Base-by-base conservation (phyloP, 2,797 vertebrate genomes). In the Etheostoma perlongum region DNA sequence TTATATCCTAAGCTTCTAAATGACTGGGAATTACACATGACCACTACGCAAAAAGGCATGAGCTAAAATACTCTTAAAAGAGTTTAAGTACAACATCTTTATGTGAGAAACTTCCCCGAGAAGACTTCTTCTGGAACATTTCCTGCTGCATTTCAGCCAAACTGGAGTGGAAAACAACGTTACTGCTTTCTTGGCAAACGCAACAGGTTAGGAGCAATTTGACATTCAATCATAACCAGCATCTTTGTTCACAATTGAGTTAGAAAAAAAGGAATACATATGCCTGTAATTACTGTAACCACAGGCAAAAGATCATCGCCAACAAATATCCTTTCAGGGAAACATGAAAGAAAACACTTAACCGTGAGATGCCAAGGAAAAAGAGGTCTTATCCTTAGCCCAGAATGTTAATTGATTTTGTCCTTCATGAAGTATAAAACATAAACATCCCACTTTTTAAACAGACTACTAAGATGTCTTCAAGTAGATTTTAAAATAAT, bases 171-270 rank as follows among this genome's bases (percentile, higher is more conserved):
- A 85, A 93, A 91, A 89, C 83, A 89, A 77, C 84, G 79, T 92
- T 80, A 90, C 86, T 83, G 64, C 90, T 91, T 91, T 91, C 90
- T 92, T 94, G 93, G 93, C 93, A 92, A 91, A 88, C 16, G 33
- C 47, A 21, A 78, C 89, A 85, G 82, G 90, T 94, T 93, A 89
- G 89, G 71, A 91, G 85, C 82, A 61, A 90, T 88, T 83, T 87
- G 92, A 94, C 88, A 92, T 91, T 92, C 90, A 93, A 93, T 95
- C 91, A 87, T 82, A 87, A 88, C 76, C 87, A 81, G 79, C 89
- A 92, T 93, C 90, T 88, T 88, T 85, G 81, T 86, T 91, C 89
- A 83, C 89, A 90, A 91, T 87, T 73, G 83, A 91, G 90, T 88
- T 85, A 82, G 83, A 80, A 78, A 84, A 77, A 79, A 81, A 83